A percentile compares a stretch with the other conserved stretches of the same genome.
Evolutionary conservation across 2,797 vertebrate species (phyloP).

Genomic region (Centroberyx gerrardi): DNA sequence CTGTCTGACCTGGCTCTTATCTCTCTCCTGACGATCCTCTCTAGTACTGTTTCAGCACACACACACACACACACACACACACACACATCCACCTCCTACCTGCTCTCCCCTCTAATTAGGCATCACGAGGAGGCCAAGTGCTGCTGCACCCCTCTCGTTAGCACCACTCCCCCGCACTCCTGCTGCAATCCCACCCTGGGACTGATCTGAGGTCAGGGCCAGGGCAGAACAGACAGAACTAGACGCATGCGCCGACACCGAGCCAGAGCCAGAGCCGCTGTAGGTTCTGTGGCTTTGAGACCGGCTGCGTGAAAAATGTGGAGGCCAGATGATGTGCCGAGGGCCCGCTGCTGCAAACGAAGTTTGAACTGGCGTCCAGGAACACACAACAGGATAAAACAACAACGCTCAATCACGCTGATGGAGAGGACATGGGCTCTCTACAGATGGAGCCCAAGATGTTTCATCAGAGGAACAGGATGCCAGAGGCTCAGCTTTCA

Average conservation of each 20-base stretch:
- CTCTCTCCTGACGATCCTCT: slow-evolving; percentile 43
- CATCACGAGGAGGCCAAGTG: slow-evolving; percentile 38
- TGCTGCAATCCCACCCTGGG: slow-evolving; percentile 57
- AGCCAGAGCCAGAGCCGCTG: slow-evolving; percentile 30
- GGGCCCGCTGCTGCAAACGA: slow-evolving; percentile 57
- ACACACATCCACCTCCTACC: slow-evolving; percentile 58
- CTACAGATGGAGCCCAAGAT: slow-evolving; percentile 67
- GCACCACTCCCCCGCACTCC: slow-evolving; percentile 64
- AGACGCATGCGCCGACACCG: slow-evolving; percentile 29
- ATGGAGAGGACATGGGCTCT: slow-evolving; percentile 52
- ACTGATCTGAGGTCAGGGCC: slow-evolving; percentile 72
- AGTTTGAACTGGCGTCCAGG: slow-evolving; percentile 65
- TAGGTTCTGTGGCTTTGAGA: slow-evolving; percentile 37
- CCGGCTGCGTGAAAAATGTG: slow-evolving; percentile 75
- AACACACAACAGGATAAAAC: slow-evolving; percentile 79
- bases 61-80: slow-evolving; percentile 30
- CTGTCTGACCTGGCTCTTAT: slow-evolving; percentile 30
- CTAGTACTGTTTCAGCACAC: slow-evolving; percentile 22
- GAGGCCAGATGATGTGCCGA: slow-evolving; percentile 77
- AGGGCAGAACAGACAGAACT: slow-evolving; percentile 57
- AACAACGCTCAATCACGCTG: slow-evolving; percentile 71
- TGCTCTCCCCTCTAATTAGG: slow-evolving; percentile 77
- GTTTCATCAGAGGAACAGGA: slow-evolving; percentile 73
- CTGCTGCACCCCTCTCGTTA: slow-evolving; percentile 70
- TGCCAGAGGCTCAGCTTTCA: slow-evolving; percentile 72